Percentiles rank a stretch among this genome's conserved stretches.
phyloP scores from a whole-genome alignment of 2,113 vertebrate genomes.

The Dunckerocampus dactyliophorus region DNA sequence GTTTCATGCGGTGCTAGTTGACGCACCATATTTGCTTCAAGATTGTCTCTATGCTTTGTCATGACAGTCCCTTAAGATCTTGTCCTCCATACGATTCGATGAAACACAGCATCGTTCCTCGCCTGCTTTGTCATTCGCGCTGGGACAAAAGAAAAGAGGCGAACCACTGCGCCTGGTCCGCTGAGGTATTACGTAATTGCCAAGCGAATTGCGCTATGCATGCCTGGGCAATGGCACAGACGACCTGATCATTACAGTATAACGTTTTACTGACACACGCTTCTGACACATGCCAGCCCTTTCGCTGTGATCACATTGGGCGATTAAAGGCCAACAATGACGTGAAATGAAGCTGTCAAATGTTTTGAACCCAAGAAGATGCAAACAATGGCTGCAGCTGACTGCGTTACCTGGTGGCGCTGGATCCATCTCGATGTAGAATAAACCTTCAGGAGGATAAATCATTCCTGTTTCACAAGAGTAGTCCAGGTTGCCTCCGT shows the following conservation, averaged over 20 bases:
- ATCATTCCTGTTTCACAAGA: conserved; percentile 64
- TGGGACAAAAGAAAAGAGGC: conserved; percentile 61
- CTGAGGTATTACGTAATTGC: conserved; percentile 72
- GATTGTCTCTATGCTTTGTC: not conserved
- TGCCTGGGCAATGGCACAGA: conserved; percentile 63
- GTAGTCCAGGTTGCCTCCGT: conserved; percentile 51
- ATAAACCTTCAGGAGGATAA: conserved; percentile 67
- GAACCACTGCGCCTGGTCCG: conserved; percentile 58
- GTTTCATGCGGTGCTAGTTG: conserved; percentile 65
- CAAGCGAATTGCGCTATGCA: conserved; percentile 69
- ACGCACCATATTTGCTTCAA: conserved; percentile 23
- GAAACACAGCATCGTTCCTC: not conserved
- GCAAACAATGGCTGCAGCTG: conserved; percentile 60
- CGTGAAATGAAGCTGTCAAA: not conserved
- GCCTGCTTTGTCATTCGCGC: conserved; percentile 23
- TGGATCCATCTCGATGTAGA: conserved; percentile 74
- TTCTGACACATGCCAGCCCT: conserved; percentile 26
- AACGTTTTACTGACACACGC: conserved; percentile 20
- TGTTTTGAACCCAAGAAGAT: conserved; percentile 10
- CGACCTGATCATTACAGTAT: conserved; percentile 23
- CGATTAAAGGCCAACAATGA: not conserved
- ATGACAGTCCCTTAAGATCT: not conserved
- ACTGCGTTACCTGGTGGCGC: conserved; percentile 67
- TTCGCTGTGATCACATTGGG: not conserved
- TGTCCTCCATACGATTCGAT: not conserved